Base-by-base conservation (phyloP, 2,797 vertebrate species). In the Meriones psammophilus region DNA sequence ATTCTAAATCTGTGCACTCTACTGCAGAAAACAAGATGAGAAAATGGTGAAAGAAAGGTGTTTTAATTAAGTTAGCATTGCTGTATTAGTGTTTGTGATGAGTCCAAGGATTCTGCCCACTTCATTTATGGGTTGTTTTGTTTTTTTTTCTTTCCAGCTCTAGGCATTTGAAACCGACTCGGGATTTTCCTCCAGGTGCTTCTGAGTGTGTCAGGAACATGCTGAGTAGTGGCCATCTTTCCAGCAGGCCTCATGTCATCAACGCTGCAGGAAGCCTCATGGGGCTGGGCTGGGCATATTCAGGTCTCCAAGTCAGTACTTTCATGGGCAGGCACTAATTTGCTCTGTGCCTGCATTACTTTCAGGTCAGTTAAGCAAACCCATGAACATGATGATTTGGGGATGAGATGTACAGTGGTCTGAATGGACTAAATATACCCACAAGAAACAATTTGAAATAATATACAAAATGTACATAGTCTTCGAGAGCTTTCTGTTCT, bases 281-380 rank as follows among this genome's bases (percentile, higher is more conserved):
- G 46, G 62, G 42, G 7, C 8, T 42, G 68, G 17, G 62, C 39
- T 42, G 68, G 17, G 62, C 39, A 92, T 2, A 4, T 5, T 91
- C 60, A 33, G 39, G 71, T 5, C 30, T 62, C 2, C 33, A 18
- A 12, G n/a, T 88, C 46, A 73, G 64, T 92, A 62, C 91, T 79
- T 92, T 84, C 92, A 66, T 85, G 93, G 94, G n/a, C 81, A 91
- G 66, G 79, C 83, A 10, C 8, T 80, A 50, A 24, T 86, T 92
- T 94, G 46, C 71, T 91, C 36, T 80, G 74, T 18, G 12, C 83
- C 84, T 66, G 56, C 50, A 9, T 88, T 66, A 92, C 18, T 81
- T 54, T 97, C 50, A 93, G 91, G 93, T 94, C 96, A 93, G 30
- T 84, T 94, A 15, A 54, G 85, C 58, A 93, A 97, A 89, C 7